Evolutionary conservation across 2,888 invertebrate species (phyloP), one percentile per base, ranked within the genome.

Genomic region (Cotesia congregata): DNA sequence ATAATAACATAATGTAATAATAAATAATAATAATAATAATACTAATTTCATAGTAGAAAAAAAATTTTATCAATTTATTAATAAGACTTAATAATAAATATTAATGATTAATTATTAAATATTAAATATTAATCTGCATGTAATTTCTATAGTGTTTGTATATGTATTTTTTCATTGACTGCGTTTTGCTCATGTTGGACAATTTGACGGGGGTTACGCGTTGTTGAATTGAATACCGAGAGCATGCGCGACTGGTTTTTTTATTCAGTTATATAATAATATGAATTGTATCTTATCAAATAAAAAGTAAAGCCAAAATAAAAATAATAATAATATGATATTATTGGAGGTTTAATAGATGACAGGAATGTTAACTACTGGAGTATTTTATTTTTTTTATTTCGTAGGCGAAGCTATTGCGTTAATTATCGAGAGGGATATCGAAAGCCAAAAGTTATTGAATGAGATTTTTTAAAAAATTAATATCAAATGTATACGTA

Each of bases 151-250:
- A 39, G 72, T 79, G 67, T 76, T 71, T 80, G 81, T 81, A 83
- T 82, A 81, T 78, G 82, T 85, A 86, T 85, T 85, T 84, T 86
- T 85, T 83, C 83, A 86, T 85, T 82, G 80, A 85, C 84, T 83
- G 84, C 82, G 82, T 85, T 85, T 85, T 85, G 85, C 85, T 85
- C 85, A 85, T 83, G 83, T 85, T 85, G 81, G 74, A 80, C 69
- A 82, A 80, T 80, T 81, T 69, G 76, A 81, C 80, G 77, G 78
- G 60, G 65, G 75, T 78, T 79, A 79, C 80, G 76, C 81, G 81
- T 84, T 84, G 83, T 82, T 83, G 79, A 79, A 81, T 82, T 82
- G 77, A 80, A 69, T 82, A 74, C 77, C 71, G 73, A 64, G 64
- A 60, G 38, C 60, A 75, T 41, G 15, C 67, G n/a, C 69, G 73